Conservation (phyloP, 2,797 vertebrate genomes). For the Rhinella marina region DNA sequence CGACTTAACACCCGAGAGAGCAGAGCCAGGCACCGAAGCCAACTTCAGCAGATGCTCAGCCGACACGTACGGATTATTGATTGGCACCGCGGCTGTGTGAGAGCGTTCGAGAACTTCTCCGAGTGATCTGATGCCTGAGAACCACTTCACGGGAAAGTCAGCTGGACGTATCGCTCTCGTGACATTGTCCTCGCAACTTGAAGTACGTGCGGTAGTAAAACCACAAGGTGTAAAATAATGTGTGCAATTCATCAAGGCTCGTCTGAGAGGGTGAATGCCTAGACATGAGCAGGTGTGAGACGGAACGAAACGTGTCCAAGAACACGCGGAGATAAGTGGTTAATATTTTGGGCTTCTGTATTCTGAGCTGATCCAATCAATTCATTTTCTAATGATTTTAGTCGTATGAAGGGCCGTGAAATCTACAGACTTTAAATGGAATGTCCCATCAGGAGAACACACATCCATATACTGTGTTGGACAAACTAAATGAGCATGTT, state of each 20-base stretch:
- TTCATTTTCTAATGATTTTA: not conserved
- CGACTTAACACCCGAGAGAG: slow-evolving; percentile 16
- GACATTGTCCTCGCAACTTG: slow-evolving; percentile 1
- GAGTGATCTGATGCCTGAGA: slow-evolving; percentile 3
- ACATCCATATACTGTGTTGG: not conserved
- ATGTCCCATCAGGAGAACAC: not conserved
- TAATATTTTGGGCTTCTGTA: not conserved
- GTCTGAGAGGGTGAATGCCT: not conserved
- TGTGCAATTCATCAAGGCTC: not conserved
- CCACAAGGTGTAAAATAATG: slow-evolving; percentile 8
- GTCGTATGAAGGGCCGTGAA: not conserved
- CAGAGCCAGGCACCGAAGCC: not conserved
- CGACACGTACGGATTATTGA: slow-evolving; percentile 20
- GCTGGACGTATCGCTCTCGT: not conserved
- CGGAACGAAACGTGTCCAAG: not conserved
- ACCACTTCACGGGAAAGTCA: not conserved
- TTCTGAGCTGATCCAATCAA: not conserved
- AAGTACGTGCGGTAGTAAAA: slow-evolving; percentile 5
- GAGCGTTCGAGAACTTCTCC: not conserved
- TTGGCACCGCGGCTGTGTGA: not conserved
- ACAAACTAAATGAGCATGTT: not conserved
- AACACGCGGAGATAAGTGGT: not conserved
- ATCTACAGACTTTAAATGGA: not conserved
- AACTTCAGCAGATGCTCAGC: not conserved
- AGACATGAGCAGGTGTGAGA: not conserved